These are phyloP conservation scores for Pithys albifrons DNA, from an alignment of 2,113 vertebrate species.

Conservation along the genomic window DNA sequence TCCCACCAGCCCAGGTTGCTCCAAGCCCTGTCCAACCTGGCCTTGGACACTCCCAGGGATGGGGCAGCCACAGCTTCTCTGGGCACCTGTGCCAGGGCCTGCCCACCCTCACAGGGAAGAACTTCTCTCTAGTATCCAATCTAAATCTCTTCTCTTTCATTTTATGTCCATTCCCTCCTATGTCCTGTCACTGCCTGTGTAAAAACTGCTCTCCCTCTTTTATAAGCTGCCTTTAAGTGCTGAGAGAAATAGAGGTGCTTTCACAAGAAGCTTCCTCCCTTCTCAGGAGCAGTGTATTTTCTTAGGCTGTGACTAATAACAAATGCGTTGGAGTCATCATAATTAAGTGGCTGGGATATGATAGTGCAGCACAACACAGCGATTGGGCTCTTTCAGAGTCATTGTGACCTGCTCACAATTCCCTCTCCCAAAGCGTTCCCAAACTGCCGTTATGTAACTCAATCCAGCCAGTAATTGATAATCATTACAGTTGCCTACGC, in stretches of 20 bases:
- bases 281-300: neutral
- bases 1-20: no score
- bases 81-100: neutral
- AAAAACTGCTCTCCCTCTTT: neutral
- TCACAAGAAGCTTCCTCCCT: neutral
- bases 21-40: neutral
- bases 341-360: neutral
- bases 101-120: accelerated
- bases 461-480: neutral
- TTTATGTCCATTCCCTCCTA: neutral
- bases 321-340: neutral
- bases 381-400: neutral
- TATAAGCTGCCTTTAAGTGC: neutral
- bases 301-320: neutral
- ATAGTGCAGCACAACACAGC: accelerated
- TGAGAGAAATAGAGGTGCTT: neutral
- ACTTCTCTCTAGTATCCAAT: neutral
- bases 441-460: neutral
- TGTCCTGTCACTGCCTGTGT: neutral
- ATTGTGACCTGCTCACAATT: accelerated
- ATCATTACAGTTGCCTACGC: neutral
- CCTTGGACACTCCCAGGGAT: neutral
- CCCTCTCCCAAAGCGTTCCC: neutral
- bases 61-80: neutral
- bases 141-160: neutral